These are phyloP conservation scores for Habroteleia sp. DNA, from an alignment of 2,888 invertebrate genomes.

Conservation along the genomic window DNA sequence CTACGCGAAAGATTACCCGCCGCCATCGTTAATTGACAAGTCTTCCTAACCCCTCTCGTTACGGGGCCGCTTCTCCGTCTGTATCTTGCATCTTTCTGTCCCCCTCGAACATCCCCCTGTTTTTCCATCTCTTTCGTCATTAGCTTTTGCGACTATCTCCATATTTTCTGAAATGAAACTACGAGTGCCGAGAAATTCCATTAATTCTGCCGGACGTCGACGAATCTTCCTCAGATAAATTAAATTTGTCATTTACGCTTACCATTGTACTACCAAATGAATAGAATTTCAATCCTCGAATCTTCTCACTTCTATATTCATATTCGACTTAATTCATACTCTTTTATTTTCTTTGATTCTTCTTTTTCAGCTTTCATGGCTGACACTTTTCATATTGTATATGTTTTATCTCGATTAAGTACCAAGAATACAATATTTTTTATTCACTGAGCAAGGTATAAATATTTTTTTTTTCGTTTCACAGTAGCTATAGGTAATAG, in stretches of 20 bases:
- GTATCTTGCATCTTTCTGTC: conserved; percentile 58
- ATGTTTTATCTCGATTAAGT: too few relatives aligned
- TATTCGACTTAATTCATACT: conserved; percentile 1
- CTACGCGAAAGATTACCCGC: conserved; percentile 77
- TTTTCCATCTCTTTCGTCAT: conserved; percentile 53
- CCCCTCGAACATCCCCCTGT: conserved; percentile 26
- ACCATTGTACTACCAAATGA: conserved; percentile 49
- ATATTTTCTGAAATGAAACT: conserved; percentile 48
- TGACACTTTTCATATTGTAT: too few relatives aligned
- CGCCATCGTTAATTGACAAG: conserved; percentile 76
- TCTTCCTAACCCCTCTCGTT: conserved; percentile 65
- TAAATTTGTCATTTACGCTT: conserved; percentile 59
- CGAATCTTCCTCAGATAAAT: conserved; percentile 59
- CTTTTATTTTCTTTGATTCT: background rate
- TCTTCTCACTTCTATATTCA: conserved; percentile 41
- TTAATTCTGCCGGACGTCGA: conserved; percentile 65
- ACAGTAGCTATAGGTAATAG: too few relatives aligned
- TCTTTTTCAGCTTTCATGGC: too few relatives aligned
- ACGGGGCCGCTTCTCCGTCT: conserved; percentile 53
- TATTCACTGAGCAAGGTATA: too few relatives aligned
- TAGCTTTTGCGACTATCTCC: conserved; percentile 48
- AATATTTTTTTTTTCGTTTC: too few relatives aligned
- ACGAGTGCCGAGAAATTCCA: conserved; percentile 65
- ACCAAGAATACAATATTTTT: too few relatives aligned
- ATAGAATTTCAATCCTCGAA: conserved; percentile 53